These are phyloP conservation scores for Nomada lathburiana DNA, from an alignment of 2,888 invertebrate genomes.

Conservation along the genomic window DNA sequence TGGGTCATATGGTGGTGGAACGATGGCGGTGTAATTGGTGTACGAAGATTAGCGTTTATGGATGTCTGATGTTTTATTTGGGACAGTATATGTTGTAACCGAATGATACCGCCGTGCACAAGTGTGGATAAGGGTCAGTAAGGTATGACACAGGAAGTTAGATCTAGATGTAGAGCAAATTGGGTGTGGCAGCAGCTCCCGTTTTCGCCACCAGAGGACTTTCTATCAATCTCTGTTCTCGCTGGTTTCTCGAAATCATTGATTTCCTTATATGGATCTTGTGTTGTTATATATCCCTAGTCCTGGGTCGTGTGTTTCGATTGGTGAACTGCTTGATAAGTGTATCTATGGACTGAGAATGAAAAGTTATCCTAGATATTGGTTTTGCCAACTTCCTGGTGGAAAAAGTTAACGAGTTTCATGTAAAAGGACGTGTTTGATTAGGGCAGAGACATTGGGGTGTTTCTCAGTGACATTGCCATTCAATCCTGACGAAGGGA, in stretches of 20 bases:
- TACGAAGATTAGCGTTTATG: not conserved
- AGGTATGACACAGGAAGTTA: conserved; percentile 15
- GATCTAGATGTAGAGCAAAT: conserved; percentile 35
- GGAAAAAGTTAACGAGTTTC: not conserved
- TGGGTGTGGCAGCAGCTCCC: conserved; percentile 47
- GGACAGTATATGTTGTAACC: not conserved
- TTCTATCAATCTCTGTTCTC: conserved; percentile 31
- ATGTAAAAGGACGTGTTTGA: not conserved
- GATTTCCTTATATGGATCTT: conserved; percentile 7
- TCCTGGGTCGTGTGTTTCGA: not conserved
- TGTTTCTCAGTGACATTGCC: not conserved
- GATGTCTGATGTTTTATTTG: not conserved
- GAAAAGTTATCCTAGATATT: not conserved
- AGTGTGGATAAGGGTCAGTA: not conserved
- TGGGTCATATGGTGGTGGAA: not conserved
- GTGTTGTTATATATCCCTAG: not conserved
- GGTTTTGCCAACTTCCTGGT: not conserved
- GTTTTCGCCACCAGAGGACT: conserved; percentile 42
- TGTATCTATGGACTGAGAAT: not conserved
- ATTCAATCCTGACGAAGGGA: too few relatives aligned
- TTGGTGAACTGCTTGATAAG: not conserved
- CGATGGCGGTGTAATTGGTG: not conserved
- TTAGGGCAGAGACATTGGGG: not conserved
- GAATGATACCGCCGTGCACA: not conserved
- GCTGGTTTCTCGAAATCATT: not conserved